A percentile compares a stretch with the other conserved stretches of the same genome.
These are phyloP conservation scores for Homalodisca vitripennis DNA, from an alignment of 1,140 invertebrate genomes.

Conservation along the genomic window DNA sequence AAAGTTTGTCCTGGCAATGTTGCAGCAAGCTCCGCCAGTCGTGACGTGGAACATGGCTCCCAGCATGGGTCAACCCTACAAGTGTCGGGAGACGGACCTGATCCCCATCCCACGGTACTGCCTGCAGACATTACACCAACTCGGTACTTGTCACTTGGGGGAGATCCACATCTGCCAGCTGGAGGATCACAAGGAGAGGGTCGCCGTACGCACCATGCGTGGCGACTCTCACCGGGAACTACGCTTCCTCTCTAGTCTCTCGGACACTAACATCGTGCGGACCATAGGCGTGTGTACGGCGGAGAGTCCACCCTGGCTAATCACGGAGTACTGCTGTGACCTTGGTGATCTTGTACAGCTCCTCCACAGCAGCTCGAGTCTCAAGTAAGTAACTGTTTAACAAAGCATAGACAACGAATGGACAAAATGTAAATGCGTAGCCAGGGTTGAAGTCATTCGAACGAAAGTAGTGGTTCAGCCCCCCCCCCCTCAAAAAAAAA, in stretches of 20 bases:
- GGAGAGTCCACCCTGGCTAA: conserved; percentile 65
- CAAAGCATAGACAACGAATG: not conserved
- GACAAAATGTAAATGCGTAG: no score
- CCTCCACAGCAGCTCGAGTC: conserved; percentile 46
- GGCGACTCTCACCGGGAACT: conserved; percentile 61
- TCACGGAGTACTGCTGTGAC: conserved; percentile 75
- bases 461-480: no score
- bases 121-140: conserved; percentile 65
- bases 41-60: conserved; percentile 63
- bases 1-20: no score
- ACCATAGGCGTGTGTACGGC: conserved; percentile 67
- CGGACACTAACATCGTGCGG: conserved; percentile 71
- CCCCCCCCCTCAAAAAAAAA: no score
- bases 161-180: conserved; percentile 54
- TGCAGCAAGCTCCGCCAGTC: conserved; percentile 56
- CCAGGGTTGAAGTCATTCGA: no score
- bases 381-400: conserved; percentile 37
- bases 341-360: conserved; percentile 79
- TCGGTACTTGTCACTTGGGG: conserved; percentile 71
- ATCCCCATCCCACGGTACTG: conserved; percentile 65
- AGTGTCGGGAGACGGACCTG: conserved; percentile 58
- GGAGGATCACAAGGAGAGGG: conserved; percentile 36
- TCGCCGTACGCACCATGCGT: conserved; percentile 42
- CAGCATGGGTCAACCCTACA: conserved; percentile 60
- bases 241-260: conserved; percentile 67